Evolutionary conservation across 2,797 vertebrate genomes (phyloP), one percentile per base, ranked within the genome.

Genomic region (Perdix hodgsoniae): DNA sequence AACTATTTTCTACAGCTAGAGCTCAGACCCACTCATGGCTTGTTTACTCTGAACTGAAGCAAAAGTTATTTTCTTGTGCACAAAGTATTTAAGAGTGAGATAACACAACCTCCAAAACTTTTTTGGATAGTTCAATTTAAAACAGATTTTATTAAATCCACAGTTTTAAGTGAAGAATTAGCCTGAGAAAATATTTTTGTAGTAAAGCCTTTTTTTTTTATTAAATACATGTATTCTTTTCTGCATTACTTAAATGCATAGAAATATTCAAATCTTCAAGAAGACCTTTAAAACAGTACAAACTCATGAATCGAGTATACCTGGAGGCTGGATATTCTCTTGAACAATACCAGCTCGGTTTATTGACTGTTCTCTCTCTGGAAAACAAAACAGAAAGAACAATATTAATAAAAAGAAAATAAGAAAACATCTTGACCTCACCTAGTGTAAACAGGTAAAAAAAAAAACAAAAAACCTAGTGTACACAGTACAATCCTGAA

Each of bases 291-390:
- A 89, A 93, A 59, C 15, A 54, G 54, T 33, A 37, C 24, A 93
- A 89, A 93, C 31, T 66, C 19, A 60, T 3, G 11, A 88, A 90
- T 73, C 59, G 63, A 86, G n/a, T 22, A 60, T 96, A 96, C 96
- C 96, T 98, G 96, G 85, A 83, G 98, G 98, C 76, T 98, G 98
- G 86, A 98, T 97, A 29, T 98, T 91, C 90, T 97, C 98, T 93
- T 98, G 98, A 86, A 98, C 76, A 83, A 98, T 89, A 69, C 97
- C 98, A 83, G 97, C 95, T 94, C 98, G 95, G 92, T 98, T 98
- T 80, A 97, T 13, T n/a, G 81, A 86, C 95, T 98, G 98, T 42
- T 98, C 96, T 83, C 97, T 97, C 90, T 97, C 98, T 98, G 91
- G 60, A 84, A 97, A 96, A 97, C 60, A 93, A 42, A 96, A 96